These are phyloP conservation scores for Chelon labrosus DNA, from an alignment of 2,797 vertebrate genomes.

Conservation along the genomic window DNA sequence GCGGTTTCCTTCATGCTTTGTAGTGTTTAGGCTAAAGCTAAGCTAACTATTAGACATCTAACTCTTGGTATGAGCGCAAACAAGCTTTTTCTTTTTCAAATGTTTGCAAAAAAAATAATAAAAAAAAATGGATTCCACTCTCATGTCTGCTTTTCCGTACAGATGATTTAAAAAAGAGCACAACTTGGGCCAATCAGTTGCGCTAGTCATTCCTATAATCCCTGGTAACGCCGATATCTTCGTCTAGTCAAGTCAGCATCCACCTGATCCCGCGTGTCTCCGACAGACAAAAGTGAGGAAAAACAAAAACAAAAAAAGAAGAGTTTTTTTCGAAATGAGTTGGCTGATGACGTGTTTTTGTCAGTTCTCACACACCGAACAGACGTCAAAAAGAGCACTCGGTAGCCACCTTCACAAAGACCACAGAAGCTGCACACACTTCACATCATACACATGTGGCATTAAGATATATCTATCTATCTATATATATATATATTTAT, in stretches of 20 bases:
- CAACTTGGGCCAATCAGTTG: not conserved
- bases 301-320: constrained; percentile 50
- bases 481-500: not conserved
- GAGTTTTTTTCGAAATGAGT: constrained; percentile 60
- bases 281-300: constrained; percentile 60
- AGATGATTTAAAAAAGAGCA: not conserved
- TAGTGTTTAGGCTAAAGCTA: too few relatives aligned
- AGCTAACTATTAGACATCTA: too few relatives aligned
- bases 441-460: constrained; percentile 36
- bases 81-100: too few relatives aligned
- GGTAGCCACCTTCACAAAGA: constrained; percentile 56
- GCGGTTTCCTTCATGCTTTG: too few relatives aligned
- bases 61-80: too few relatives aligned
- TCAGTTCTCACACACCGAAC: constrained; percentile 79
- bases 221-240: not conserved
- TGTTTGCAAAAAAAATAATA: too few relatives aligned
- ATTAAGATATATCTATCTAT: constrained; percentile 5
- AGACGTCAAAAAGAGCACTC: constrained; percentile 58
- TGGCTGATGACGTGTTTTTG: constrained; percentile 69
- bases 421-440: constrained; percentile 63
- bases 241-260: constrained; percentile 25
- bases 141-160: not conserved
- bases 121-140: too few relatives aligned
- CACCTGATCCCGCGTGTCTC: constrained; percentile 81
- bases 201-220: not conserved